Percentiles rank a stretch among this genome's conserved stretches.
phyloP scores from a whole-genome alignment of 1,140 invertebrate species.

The Zaprionus gabonicus region DNA sequence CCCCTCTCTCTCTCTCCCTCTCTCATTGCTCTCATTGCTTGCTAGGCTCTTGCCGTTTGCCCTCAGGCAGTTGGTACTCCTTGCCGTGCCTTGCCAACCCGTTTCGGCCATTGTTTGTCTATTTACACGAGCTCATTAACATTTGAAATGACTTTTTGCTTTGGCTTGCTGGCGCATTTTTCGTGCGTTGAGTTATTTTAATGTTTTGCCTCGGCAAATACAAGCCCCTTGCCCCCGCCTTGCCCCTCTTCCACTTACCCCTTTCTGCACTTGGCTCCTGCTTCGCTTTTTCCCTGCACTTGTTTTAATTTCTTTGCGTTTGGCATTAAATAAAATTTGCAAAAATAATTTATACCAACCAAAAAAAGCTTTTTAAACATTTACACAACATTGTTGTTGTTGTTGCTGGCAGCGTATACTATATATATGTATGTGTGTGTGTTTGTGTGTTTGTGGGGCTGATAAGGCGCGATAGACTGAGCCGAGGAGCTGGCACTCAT shows the following conservation, averaged over 20 bases:
- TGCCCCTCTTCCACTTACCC: background rate
- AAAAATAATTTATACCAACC: slow-evolving; percentile 73
- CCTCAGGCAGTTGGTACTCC: slow-evolving; percentile 37
- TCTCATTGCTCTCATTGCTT: background rate
- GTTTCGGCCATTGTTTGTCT: slow-evolving; percentile 76
- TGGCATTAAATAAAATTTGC: slow-evolving; percentile 78
- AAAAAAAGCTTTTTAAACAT: slow-evolving; percentile 64
- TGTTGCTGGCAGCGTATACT: background rate
- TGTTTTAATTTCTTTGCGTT: slow-evolving; percentile 64
- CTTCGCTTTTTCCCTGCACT: slow-evolving; percentile 16
- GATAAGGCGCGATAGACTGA: slow-evolving; percentile 43
- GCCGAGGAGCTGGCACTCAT: slow-evolving; percentile 58
- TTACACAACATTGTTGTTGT: slow-evolving; percentile 31
- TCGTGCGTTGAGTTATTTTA: slow-evolving; percentile 65
- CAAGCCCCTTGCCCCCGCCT: background rate
- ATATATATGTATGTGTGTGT: background rate
- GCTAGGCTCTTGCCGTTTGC: slow-evolving; percentile 17
- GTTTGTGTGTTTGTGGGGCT: background rate
- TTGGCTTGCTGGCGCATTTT: slow-evolving; percentile 48
- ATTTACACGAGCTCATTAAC: slow-evolving; percentile 83
- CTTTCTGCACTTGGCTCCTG: background rate
- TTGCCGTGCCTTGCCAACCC: slow-evolving; percentile 21
- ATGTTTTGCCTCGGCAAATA: slow-evolving; percentile 68
- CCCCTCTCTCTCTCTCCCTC: slow-evolving; percentile 13
- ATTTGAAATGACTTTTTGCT: slow-evolving; percentile 81